Evolutionary conservation across 2,113 vertebrate species (phyloP), one percentile per base, ranked within the genome.

Genomic region (Tretioscincus oriximinensis): DNA sequence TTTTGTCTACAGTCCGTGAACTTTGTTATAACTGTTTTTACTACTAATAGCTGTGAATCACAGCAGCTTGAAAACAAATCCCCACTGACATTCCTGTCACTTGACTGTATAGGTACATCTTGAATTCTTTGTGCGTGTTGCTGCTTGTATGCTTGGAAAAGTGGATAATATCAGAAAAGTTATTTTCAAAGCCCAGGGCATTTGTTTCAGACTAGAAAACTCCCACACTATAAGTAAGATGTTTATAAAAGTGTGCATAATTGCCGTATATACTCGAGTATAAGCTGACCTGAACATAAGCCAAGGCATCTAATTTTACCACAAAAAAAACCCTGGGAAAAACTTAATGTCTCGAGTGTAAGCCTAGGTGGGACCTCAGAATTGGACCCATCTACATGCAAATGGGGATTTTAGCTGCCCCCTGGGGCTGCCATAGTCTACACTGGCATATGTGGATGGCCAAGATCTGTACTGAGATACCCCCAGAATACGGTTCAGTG

Each of bases 201-300:
- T 68, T 77, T 68, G 21, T 81, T 84, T 61, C 76, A 73, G 84
- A 20, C n/a, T 84, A 20, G 11, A 61, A 8, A 83, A 83, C 72
- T 61, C 69, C 29, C 29, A 66, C 8, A 16, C 47, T 73, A 14
- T 9, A 58, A 85, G 0, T 82, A 26, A 83, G 31, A n/a, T 20
- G 0, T 84, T 74, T 58, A 73, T 60, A 72, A 70, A 81, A 31
- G 70, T 78, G 28, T 22, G 79, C 69, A 1, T 81, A 80, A 64
- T 81, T 81, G 5, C 35, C 35, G 35, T 41, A 41, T 41, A 41
- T 41, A 41, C 35, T 41, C 35, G 35, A 41, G 35, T 41, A 41
- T 41, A 41, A 41, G 35, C 35, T 41, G 35, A 41, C 35, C 35
- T 5, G 5, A 41, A 5, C 5, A 41, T 41, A 41, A 41, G 35